Evolutionary conservation across 2,797 vertebrate species (phyloP).

Genomic region (Catharus ustulatus): DNA sequence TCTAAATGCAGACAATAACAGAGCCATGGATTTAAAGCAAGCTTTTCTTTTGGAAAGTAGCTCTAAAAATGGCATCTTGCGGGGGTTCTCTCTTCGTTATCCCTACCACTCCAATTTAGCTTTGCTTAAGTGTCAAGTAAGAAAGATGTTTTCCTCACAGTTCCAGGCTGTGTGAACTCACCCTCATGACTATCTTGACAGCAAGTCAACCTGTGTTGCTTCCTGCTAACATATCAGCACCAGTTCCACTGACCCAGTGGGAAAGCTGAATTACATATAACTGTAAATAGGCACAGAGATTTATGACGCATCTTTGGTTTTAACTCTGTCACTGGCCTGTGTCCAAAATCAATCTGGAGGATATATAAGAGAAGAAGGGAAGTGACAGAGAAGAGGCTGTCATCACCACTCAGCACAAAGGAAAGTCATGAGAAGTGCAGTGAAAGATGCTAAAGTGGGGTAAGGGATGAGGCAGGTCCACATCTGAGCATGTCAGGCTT

Average conservation of each 20-base stretch:
- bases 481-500: neutral
- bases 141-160: constrained; percentile 33
- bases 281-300: constrained; percentile 14
- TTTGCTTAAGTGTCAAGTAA: constrained; percentile 29
- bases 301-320: constrained; percentile 31
- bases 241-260: constrained; percentile 20
- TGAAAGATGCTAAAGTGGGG: neutral
- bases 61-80: constrained; percentile 47
- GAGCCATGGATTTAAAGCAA: constrained; percentile 29
- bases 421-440: neutral
- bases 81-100: neutral
- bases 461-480: neutral
- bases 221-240: neutral
- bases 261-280: neutral
- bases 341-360: constrained; percentile 26
- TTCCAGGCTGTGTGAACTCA: constrained; percentile 28
- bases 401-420: constrained; percentile 7
- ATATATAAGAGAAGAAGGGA: neutral
- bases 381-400: constrained; percentile 3
- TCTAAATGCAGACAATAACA: constrained; percentile 56
- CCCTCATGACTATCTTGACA: constrained; percentile 10
- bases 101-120: constrained; percentile 10
- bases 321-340: neutral
- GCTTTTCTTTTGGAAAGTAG: constrained; percentile 47
- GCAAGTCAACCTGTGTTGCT: constrained; percentile 13